phyloP scores from a whole-genome alignment of 2,113 vertebrate genomes.

The Benitochromis conjunctus region DNA sequence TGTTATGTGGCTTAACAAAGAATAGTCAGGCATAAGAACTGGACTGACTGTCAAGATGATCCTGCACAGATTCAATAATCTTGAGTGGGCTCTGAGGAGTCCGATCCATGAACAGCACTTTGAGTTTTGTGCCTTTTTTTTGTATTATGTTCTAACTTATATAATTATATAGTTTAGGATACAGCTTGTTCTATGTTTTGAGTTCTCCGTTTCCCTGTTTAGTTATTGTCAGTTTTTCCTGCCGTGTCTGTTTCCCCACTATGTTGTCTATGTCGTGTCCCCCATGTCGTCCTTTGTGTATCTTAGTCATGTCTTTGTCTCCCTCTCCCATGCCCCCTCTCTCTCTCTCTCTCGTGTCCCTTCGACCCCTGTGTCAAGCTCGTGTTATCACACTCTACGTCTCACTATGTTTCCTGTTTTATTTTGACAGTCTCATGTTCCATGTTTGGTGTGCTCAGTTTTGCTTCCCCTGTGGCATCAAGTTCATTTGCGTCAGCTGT shows the following conservation, averaged over 20 bases:
- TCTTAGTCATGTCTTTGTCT: background rate
- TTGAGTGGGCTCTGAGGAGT: background rate
- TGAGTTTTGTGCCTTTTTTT: background rate
- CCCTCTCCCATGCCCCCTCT: too few species aligned
- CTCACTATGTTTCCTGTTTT: background rate
- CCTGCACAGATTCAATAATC: background rate
- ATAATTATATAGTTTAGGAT: background rate
- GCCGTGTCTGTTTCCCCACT: background rate
- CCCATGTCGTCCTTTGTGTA: background rate
- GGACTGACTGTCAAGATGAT: background rate
- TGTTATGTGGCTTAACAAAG: background rate
- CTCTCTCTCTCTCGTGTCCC: too few species aligned
- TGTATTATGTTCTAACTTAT: background rate
- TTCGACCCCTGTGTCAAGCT: too few species aligned
- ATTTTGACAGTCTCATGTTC: background rate
- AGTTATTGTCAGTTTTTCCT: background rate
- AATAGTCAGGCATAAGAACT: background rate
- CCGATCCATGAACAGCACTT: background rate
- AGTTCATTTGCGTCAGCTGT: background rate
- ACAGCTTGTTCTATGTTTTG: background rate
- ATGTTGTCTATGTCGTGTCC: background rate
- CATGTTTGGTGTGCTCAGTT: background rate
- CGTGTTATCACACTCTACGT: background rate
- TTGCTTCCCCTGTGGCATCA: background rate
- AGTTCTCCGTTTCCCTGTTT: background rate